phyloP scores from a whole-genome alignment of 2,888 invertebrate species.

The Lithodes maja region DNA sequence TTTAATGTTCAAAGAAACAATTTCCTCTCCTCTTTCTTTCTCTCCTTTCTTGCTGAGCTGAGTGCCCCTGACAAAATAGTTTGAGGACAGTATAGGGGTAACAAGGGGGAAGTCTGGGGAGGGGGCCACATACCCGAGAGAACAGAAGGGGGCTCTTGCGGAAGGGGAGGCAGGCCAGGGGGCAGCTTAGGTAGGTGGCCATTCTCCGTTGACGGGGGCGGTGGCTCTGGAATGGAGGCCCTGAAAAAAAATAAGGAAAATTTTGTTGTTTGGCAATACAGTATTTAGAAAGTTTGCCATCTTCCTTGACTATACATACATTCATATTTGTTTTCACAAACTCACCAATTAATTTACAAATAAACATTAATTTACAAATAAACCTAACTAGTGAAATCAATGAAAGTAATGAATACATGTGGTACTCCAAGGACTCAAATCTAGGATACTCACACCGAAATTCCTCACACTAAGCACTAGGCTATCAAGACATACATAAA shows the following conservation, averaged over 20 bases:
- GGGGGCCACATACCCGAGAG: conserved; percentile 53
- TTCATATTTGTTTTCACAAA: too few species aligned
- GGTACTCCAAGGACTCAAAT: too few species aligned
- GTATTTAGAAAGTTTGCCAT: too few species aligned
- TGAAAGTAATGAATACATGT: too few species aligned
- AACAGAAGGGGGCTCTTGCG: conserved; percentile 42
- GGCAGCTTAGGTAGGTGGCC: conserved; percentile 5
- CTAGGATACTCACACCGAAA: too few species aligned
- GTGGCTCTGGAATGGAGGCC: conserved; percentile 50
- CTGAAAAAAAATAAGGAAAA: conserved; percentile 22
- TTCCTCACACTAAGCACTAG: too few species aligned
- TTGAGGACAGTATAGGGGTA: conserved; percentile 53
- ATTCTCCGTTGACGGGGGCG: conserved; percentile 25
- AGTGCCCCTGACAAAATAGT: conserved; percentile 53
- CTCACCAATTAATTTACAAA: too few species aligned
- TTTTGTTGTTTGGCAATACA: too few species aligned
- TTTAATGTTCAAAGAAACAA: not conserved
- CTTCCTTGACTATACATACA: too few species aligned
- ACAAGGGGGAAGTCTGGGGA: not conserved
- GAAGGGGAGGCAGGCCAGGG: not conserved
- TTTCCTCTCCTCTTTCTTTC: conserved; percentile 18
- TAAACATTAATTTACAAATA: too few species aligned
- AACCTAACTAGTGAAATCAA: too few species aligned
- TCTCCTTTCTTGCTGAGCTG: conserved; percentile 53
- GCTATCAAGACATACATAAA: too few species aligned